These are phyloP conservation scores for Rhorus exstirpatorius DNA, from an alignment of 2,888 invertebrate species.

Conservation along the genomic window DNA sequence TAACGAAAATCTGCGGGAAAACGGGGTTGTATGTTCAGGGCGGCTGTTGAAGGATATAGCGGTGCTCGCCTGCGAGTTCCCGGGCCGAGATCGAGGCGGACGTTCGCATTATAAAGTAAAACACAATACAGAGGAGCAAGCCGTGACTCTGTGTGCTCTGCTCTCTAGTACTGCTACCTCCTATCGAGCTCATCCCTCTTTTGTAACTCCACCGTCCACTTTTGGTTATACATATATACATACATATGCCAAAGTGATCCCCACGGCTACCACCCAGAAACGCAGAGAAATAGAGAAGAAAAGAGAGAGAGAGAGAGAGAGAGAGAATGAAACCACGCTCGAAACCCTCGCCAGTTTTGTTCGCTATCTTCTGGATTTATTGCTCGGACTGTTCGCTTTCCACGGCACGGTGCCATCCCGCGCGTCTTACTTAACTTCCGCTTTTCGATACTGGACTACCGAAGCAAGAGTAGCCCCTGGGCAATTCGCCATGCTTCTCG, in stretches of 20 bases:
- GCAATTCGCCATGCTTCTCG: conserved; percentile 61
- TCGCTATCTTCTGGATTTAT: conserved; percentile 77
- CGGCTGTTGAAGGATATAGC: conserved; percentile 19
- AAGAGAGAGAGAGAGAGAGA: conserved; percentile 1
- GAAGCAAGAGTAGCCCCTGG: conserved; percentile 49
- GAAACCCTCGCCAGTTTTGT: conserved; percentile 66
- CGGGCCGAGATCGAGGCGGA: conserved; percentile 49
- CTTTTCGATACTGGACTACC: conserved; percentile 71
- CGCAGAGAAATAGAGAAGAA: conserved; percentile 1
- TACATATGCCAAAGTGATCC: conserved; percentile 45
- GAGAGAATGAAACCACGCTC: conserved; percentile 62
- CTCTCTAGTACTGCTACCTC: conserved; percentile 25
- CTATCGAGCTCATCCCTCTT: background rate
- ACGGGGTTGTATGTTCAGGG: conserved; percentile 11
- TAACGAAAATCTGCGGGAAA: conserved; percentile 67
- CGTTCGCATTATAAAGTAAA: conserved; percentile 65
- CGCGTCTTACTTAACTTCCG: conserved; percentile 77
- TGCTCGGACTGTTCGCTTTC: conserved; percentile 71
- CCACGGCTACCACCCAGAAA: conserved; percentile 34
- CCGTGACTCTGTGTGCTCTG: conserved; percentile 21
- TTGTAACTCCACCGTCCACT: conserved; percentile 12
- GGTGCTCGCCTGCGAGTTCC: conserved; percentile 9
- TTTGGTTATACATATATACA: conserved; percentile 24
- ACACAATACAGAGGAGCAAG: conserved; percentile 51
- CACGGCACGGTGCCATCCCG: conserved; percentile 44